Evolutionary conservation across 1,140 invertebrate species (phyloP).

Genomic region (Battus philenor): DNA sequence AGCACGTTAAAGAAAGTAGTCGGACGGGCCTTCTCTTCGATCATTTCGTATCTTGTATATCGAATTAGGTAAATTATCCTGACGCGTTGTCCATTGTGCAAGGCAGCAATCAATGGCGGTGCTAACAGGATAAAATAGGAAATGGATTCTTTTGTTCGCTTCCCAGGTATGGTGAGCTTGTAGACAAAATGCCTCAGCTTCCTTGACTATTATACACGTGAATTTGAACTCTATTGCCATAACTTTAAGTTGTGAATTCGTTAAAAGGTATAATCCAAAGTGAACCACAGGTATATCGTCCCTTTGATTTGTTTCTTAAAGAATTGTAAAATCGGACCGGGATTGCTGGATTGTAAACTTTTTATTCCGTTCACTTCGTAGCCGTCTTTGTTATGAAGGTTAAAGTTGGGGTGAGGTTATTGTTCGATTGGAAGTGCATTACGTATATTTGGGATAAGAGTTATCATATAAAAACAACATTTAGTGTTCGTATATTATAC

Average conservation of each 20-base stretch:
- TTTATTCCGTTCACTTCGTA: constrained; percentile 14
- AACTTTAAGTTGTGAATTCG: background rate
- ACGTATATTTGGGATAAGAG: too few species aligned
- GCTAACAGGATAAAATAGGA: constrained; percentile 17
- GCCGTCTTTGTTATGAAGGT: constrained; percentile 14
- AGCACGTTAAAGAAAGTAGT: background rate
- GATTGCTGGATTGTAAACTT: constrained; percentile 15
- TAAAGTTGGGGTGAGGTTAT: constrained; percentile 1
- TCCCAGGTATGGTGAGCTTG: constrained; percentile 4
- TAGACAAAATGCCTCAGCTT: constrained; percentile 10
- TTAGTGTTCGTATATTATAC: too few species aligned
- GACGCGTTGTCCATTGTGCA: constrained; percentile 13
- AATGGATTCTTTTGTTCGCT: constrained; percentile 16
- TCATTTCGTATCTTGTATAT: constrained; percentile 7
- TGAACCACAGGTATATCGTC: constrained; percentile 15
- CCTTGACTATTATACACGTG: background rate
- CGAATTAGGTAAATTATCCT: constrained; percentile 14
- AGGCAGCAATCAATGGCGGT: constrained; percentile 14
- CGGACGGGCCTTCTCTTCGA: background rate
- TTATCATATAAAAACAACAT: too few species aligned
- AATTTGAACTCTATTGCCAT: background rate
- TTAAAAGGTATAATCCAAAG: constrained; percentile 1
- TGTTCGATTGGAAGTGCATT: too few species aligned
- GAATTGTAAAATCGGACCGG: constrained; percentile 16
- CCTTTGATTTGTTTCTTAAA: constrained; percentile 17